Base-by-base conservation (phyloP, 2,113 vertebrate species). In the Nerophis ophidion region DNA sequence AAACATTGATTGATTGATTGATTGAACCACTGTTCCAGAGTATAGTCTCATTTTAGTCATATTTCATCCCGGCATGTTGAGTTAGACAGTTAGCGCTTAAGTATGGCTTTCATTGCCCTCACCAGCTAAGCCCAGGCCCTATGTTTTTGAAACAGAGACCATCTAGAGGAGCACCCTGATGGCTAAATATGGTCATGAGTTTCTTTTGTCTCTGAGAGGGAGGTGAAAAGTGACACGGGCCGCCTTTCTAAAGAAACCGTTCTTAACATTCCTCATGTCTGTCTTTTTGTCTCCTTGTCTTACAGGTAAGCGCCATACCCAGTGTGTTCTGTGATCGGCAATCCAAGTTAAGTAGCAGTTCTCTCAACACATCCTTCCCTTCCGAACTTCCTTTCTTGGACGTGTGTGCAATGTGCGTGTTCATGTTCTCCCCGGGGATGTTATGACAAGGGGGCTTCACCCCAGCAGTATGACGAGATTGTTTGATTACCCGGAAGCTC, bases 371-470 rank as follows among this genome's bases (percentile, higher is more conserved):
- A 11, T 58, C 36, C 51, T 74, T 42, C 53, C 50, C 60, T 60
- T 46, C 35, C 45, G 65, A 42, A 42, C 38, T n/a, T 14, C 57
- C 52, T 68, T 34, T 52, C 26, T 62, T 45, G 58, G 54, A 40
- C 47, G 48, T 57, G 6, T 66, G 40, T 63, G 65, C 54, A 51
- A 48, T 10, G 19, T 52, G 57, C 58, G 52, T 53, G 60, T 48
- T 62, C 13, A 57, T 1, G 57, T 72, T 73, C 71, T 79, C 81
- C 76, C 71, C 58, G 60, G 75, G 76, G 80, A 78, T 89, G 83
- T 90, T 91, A 81, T 87, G 87, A 91, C 88, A 87, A n/a, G n/a
- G 79, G 57, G 76, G 76, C 75, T 80, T 75, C 68, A 81, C 76
- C 77, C 38, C 63, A 68, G 72, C 72, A 9, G 52, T 13, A 19